A percentile compares a stretch with the other conserved stretches of the same genome.
phyloP scores from a whole-genome alignment of 2,797 vertebrate genomes.

The Apogon hyalosoma region DNA sequence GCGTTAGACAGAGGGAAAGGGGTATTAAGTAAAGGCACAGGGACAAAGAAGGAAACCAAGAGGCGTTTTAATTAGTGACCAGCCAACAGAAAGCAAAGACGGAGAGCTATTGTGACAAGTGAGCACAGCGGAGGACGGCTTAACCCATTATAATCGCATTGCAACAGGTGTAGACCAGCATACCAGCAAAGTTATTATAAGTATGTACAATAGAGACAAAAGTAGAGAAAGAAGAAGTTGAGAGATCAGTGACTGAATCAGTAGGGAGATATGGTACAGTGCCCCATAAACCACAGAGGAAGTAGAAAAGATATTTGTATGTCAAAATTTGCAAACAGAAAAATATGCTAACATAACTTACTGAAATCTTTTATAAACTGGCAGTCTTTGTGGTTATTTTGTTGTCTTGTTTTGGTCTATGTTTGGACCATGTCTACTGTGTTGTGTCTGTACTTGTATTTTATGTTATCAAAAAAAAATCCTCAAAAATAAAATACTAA shows the following conservation, averaged over 20 bases:
- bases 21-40: neutral
- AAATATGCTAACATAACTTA: neutral
- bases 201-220: conserved; percentile 7
- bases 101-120: conserved; percentile 42
- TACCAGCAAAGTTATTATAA: conserved; percentile 2
- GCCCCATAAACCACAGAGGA: neutral
- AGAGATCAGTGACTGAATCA: neutral
- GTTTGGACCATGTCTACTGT: too few relatives aligned
- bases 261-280: neutral
- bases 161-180: conserved; percentile 17
- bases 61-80: conserved; percentile 54
- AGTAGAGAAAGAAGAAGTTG: neutral
- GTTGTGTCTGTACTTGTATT: too few relatives aligned
- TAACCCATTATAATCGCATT: conserved; percentile 18
- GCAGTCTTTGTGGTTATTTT: too few relatives aligned
- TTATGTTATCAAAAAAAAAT: too few relatives aligned
- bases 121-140: conserved; percentile 36
- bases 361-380: too few relatives aligned
- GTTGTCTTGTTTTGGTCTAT: too few relatives aligned
- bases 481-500: too few relatives aligned
- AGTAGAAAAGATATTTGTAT: neutral
- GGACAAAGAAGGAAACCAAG: conserved; percentile 35
- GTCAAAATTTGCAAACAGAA: neutral
- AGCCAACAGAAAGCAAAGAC: conserved; percentile 44
- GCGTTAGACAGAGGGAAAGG: neutral